Evolutionary conservation across 2,113 vertebrate species (phyloP).

Genomic region (Megatriorchis doriae): DNA sequence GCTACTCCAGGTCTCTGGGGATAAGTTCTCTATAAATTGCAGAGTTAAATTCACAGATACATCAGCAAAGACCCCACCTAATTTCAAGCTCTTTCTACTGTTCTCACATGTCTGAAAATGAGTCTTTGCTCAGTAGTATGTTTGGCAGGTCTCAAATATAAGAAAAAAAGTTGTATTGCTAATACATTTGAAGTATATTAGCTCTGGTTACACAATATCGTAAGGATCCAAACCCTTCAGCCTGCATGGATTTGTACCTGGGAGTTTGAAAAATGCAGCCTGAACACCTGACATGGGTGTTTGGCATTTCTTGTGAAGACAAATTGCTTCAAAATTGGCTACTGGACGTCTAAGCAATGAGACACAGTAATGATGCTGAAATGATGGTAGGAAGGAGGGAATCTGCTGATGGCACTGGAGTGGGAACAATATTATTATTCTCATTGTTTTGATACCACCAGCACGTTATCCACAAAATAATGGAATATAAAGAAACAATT

Average conservation of each 20-base stretch:
- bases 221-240: neutral
- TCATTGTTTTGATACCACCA: constrained; percentile 46
- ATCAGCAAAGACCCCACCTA: neutral
- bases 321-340: constrained; percentile 51
- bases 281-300: neutral
- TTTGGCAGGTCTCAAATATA: neutral
- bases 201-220: neutral
- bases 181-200: neutral
- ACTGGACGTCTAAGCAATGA: constrained; percentile 55
- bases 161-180: neutral
- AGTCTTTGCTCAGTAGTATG: neutral
- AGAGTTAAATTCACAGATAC: neutral
- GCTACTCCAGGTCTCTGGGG: neutral
- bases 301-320: neutral
- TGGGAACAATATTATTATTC: constrained; percentile 40
- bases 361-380: constrained; percentile 45
- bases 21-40: neutral
- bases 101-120: neutral
- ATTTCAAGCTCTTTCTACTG: neutral
- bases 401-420: constrained; percentile 29
- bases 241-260: neutral
- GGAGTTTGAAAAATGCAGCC: neutral
- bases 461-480: constrained; percentile 47
- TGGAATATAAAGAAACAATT: constrained; percentile 28
- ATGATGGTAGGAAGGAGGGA: neutral